These are phyloP conservation scores for Byasa hedistus DNA, from an alignment of 2,888 invertebrate genomes.

Conservation along the genomic window DNA sequence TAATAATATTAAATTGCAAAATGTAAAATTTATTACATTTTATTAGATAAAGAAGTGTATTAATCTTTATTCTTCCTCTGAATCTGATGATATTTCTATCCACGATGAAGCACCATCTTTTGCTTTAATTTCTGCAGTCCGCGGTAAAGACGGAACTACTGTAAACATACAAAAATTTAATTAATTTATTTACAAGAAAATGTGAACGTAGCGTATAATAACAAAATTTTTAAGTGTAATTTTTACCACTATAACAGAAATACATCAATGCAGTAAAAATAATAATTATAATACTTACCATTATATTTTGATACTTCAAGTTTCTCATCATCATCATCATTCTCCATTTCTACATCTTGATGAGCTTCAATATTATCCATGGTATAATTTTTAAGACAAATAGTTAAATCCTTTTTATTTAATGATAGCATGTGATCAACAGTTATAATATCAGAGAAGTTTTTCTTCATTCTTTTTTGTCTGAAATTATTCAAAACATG, in stretches of 20 bases:
- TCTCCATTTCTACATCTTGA: constrained; percentile 47
- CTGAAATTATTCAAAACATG: constrained; percentile 45
- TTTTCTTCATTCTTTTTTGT: constrained; percentile 64
- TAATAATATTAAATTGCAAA: constrained; percentile 59
- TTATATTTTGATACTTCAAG: constrained; percentile 68
- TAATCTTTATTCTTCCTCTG: constrained; percentile 56
- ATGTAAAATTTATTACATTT: constrained; percentile 67
- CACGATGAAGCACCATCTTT: constrained; percentile 61
- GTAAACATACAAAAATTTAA: constrained; percentile 37
- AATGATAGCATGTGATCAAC: constrained; percentile 60
- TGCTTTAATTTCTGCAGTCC: constrained; percentile 61
- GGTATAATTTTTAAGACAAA: constrained; percentile 61
- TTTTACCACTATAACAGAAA: no score
- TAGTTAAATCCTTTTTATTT: constrained; percentile 56
- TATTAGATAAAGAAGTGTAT: constrained; percentile 50
- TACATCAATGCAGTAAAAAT: neutral
- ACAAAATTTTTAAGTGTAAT: no score
- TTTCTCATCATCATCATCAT: constrained; percentile 42
- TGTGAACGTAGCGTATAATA: no score
- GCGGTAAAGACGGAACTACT: constrained; percentile 62
- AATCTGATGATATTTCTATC: constrained; percentile 75
- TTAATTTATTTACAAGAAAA: no score
- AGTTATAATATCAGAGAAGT: constrained; percentile 63
- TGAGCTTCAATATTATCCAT: constrained; percentile 43
- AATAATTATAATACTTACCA: constrained; percentile 45